Evolutionary conservation across 2,888 invertebrate genomes (phyloP).

Genomic region (Lepidocyrtinus sp.): DNA sequence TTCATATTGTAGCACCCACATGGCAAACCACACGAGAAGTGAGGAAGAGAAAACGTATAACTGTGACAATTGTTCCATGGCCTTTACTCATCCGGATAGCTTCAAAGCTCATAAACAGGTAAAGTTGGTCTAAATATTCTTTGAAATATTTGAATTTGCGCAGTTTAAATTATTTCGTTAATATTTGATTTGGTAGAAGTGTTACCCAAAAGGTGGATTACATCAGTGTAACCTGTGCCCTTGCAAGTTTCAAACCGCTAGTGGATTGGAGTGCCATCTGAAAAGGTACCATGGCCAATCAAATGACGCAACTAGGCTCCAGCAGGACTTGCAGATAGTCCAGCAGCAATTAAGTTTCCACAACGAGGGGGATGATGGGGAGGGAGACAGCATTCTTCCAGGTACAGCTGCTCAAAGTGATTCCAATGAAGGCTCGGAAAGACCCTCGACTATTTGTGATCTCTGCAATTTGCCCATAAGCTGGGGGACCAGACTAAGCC

Average conservation of each 20-base stretch:
- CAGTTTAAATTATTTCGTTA: not conserved
- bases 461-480: not conserved
- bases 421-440: not conserved
- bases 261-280: slow-evolving; percentile 2
- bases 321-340: not conserved
- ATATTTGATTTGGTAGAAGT: not conserved
- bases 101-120: slow-evolving; percentile 17
- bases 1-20: slow-evolving; percentile 13
- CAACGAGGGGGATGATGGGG: too few relatives aligned
- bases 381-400: not conserved
- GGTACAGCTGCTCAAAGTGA: not conserved
- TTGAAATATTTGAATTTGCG: not conserved
- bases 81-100: not conserved
- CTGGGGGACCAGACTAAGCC: not conserved
- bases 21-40: not conserved
- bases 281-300: not conserved
- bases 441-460: not conserved
- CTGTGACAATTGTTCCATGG: slow-evolving; percentile 3
- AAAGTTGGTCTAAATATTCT: not conserved
- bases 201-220: not conserved
- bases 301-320: not conserved
- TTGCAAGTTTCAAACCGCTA: not conserved
- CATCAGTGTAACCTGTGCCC: not conserved
- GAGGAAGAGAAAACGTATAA: not conserved
- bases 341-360: not conserved